A percentile compares a stretch with the other conserved stretches of the same genome.
Conservation (phyloP, 2,113 vertebrate species). For the Engraulis encrasicolus region DNA sequence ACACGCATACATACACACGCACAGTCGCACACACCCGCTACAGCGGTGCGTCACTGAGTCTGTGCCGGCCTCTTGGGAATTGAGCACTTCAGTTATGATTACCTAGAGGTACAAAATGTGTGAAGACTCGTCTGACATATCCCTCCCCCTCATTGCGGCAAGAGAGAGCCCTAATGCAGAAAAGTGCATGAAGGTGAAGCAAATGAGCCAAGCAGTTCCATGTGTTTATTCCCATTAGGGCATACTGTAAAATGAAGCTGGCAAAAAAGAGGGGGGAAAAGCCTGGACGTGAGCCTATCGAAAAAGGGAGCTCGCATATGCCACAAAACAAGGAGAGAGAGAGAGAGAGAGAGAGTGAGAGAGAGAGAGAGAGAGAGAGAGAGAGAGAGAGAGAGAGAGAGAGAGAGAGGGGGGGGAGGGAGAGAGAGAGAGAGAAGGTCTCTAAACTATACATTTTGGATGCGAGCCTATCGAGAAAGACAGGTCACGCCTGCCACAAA, state of each 20-base stretch:
- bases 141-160: background rate
- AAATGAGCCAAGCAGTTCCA: background rate
- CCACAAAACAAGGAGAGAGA: constrained; percentile 34
- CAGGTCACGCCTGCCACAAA: too few relatives aligned
- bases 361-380: too few relatives aligned
- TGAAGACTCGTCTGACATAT: background rate
- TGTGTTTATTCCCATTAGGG: background rate
- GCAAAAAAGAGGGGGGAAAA: constrained; percentile 38
- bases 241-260: background rate
- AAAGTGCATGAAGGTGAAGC: background rate
- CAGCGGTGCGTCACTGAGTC: background rate
- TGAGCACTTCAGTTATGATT: background rate
- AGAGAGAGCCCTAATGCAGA: background rate
- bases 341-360: too few relatives aligned
- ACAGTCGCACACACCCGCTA: background rate
- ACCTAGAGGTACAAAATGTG: background rate
- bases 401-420: too few relatives aligned
- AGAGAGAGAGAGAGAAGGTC: too few relatives aligned
- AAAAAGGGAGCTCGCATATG: constrained; percentile 26
- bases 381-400: too few relatives aligned
- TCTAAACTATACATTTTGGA: too few relatives aligned
- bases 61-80: background rate
- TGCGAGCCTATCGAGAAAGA: too few relatives aligned
- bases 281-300: constrained; percentile 47
- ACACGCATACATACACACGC: background rate